A percentile compares a stretch with the other conserved stretches of the same genome.
These are phyloP conservation scores for Nebria brevicollis DNA, from an alignment of 2,888 invertebrate species.

Conservation along the genomic window DNA sequence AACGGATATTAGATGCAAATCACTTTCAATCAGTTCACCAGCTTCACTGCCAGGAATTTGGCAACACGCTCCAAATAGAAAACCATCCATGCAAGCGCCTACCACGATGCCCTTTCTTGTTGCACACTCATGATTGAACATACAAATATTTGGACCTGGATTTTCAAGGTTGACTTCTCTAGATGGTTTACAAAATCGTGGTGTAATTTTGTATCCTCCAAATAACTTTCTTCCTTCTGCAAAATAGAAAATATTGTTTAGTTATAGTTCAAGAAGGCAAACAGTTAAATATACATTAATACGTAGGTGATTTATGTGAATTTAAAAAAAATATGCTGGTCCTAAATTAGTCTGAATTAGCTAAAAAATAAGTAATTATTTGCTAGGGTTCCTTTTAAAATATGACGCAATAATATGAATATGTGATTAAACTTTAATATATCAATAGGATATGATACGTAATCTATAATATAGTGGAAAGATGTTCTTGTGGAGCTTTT, in stretches of 20 bases:
- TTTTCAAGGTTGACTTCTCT: constrained; percentile 70
- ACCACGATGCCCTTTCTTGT: constrained; percentile 84
- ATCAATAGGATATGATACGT: too few relatives aligned
- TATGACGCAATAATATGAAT: too few relatives aligned
- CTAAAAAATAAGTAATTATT: too few relatives aligned
- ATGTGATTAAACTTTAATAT: too few relatives aligned
- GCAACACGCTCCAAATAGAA: constrained; percentile 92
- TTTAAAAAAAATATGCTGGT: not conserved
- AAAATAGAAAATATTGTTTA: constrained; percentile 51
- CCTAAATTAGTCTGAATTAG: not conserved
- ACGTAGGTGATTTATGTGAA: not conserved
- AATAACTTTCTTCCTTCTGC: constrained; percentile 76
- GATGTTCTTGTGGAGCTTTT: too few relatives aligned
- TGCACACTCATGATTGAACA: constrained; percentile 92
- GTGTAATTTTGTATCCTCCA: constrained; percentile 88
- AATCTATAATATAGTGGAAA: too few relatives aligned
- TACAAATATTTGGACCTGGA: constrained; percentile 82
- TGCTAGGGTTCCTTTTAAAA: too few relatives aligned
- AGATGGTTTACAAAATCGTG: constrained; percentile 80
- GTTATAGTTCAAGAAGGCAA: not conserved
- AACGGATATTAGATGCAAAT: constrained; percentile 50
- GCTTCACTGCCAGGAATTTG: constrained; percentile 69
- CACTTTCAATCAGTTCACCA: constrained; percentile 56
- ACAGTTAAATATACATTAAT: not conserved
- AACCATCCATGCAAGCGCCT: constrained; percentile 92